Base-by-base conservation (phyloP, 2,113 vertebrate species). In the Elephantulus edwardii region DNA sequence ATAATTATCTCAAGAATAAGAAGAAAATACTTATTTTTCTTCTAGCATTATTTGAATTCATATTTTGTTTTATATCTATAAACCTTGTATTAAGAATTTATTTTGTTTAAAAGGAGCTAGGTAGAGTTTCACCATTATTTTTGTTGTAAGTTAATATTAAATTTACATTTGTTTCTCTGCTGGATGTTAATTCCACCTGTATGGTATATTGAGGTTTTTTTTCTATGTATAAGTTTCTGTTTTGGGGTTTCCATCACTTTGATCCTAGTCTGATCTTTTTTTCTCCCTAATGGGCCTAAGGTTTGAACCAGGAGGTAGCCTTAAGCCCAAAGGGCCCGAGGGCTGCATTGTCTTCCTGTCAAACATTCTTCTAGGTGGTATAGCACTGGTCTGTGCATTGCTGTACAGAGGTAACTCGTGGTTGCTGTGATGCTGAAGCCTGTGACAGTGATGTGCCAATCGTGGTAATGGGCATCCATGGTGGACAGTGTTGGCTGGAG, bases 81-180 rank as follows among this genome's bases (percentile, higher is more conserved):
- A n/a, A n/a, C n/a, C n/a, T 68, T 77, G 24, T 68, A 30, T 40
- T 48, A 78, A 56, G 22, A 85, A 79, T 60, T 79, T 60, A 79
- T 60, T 90, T 87, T 79, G 40, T 30, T 72, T 19, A 6, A 64
- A 54, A 84, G 17, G 56, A 50, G 26, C 84, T 46, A 74, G 17
- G 2, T 83, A 85, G 76, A n/a, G 1, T 35, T 72, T 94, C 82
- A 85, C 40, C 24, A 66, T 87, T 60, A 44, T 79, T 64, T 50
- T 91, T 93, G 90, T 95, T 70, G 10, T 82, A 81, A 93, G 66
- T 82, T 26, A n/a, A 44, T 40, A 28, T 88, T 17, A 75, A 60
- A 87, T 75, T 89, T 86, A 30, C 40, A 91, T 22, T 5, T 71
- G n/a, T 46, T 87, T 85, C 74, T 56, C 33, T 82, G 33, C 40